Conservation (phyloP, 1,140 invertebrate species). For the Ptiloglossa arizonensis region DNA sequence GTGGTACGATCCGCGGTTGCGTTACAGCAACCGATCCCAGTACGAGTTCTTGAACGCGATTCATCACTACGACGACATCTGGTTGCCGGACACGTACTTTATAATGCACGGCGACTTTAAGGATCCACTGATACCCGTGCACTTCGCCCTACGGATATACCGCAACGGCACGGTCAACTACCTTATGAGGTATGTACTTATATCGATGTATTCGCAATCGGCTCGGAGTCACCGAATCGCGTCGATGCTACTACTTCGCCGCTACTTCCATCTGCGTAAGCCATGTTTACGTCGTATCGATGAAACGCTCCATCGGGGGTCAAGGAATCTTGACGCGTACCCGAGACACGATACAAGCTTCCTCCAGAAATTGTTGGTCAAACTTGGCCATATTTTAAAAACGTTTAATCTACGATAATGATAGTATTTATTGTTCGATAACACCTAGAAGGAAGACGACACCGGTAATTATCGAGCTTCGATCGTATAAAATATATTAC, state of each 20-base stretch:
- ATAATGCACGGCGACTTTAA: slow-evolving; percentile 98
- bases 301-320: neutral
- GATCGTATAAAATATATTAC: too few species aligned
- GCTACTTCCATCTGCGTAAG: neutral
- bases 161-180: slow-evolving; percentile 96
- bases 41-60: slow-evolving; percentile 95
- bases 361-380: too few species aligned
- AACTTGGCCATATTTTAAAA: too few species aligned
- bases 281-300: neutral
- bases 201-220: neutral
- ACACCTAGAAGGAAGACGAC: too few species aligned
- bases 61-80: slow-evolving; percentile 93
- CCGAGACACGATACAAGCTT: too few species aligned
- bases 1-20: slow-evolving; percentile 93
- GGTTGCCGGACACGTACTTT: slow-evolving; percentile 96
- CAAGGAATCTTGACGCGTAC: neutral
- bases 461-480: too few species aligned
- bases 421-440: too few species aligned
- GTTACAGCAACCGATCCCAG: slow-evolving; percentile 91
- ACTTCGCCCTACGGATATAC: slow-evolving; percentile 94
- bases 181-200: slow-evolving; percentile 88
- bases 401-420: too few species aligned
- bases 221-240: neutral
- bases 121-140: slow-evolving; percentile 93
- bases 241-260: too few species aligned